Evolutionary conservation across 2,113 vertebrate genomes (phyloP).

Genomic region (Struthidea cinerea): DNA sequence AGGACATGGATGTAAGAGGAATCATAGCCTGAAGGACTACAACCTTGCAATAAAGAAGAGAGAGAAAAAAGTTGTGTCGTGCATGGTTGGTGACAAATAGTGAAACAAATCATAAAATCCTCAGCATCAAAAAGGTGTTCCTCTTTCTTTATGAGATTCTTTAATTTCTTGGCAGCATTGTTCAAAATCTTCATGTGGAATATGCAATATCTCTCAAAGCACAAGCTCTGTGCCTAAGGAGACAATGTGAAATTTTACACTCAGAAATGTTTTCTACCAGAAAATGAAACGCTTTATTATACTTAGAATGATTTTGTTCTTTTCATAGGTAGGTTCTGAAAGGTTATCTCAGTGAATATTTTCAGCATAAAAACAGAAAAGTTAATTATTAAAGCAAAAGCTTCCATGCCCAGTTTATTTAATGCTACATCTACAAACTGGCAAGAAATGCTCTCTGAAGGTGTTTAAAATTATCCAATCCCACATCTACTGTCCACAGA

Average conservation of each 20-base stretch:
- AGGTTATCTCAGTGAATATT: neutral
- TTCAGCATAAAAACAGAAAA: neutral
- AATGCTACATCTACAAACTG: neutral
- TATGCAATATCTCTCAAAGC: slow-evolving; percentile 84
- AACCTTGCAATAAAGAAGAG: slow-evolving; percentile 61
- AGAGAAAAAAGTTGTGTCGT: neutral
- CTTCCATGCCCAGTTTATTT: neutral
- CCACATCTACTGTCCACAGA: neutral
- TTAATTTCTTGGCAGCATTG: slow-evolving; percentile 85
- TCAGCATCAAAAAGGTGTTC: slow-evolving; percentile 3
- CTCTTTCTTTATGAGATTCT: slow-evolving; percentile 82
- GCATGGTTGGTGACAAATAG: neutral
- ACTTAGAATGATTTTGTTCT: neutral
- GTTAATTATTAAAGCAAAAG: neutral
- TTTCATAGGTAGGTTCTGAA: neutral
- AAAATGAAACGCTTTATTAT: neutral
- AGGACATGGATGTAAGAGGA: slow-evolving; percentile 83
- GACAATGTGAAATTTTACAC: slow-evolving; percentile 75
- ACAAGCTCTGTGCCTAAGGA: slow-evolving; percentile 90
- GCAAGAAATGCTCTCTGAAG: neutral
- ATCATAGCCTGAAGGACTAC: slow-evolving; percentile 59
- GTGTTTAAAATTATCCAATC: neutral
- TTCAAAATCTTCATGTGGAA: slow-evolving; percentile 89
- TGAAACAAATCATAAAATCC: neutral
- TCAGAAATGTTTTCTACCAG: neutral